phyloP scores from a whole-genome alignment of 1,140 invertebrate species.

The Drosophila auraria region DNA sequence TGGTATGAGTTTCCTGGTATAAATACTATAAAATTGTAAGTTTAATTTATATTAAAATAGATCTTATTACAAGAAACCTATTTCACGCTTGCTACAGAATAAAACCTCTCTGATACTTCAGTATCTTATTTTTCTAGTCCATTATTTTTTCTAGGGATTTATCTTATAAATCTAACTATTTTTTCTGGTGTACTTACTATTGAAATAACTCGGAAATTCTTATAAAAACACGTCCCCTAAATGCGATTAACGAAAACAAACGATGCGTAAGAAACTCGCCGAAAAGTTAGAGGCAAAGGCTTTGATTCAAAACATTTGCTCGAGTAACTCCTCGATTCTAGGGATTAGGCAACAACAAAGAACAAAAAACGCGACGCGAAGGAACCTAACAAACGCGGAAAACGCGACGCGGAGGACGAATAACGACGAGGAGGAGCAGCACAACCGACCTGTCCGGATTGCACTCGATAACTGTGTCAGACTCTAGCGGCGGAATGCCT shows the following conservation, averaged over 20 bases:
- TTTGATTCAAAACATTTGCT: constrained; percentile 32
- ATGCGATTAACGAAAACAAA: constrained; percentile 58
- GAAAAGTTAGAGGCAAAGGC: constrained; percentile 26
- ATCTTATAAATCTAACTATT: background rate
- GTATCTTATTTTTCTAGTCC: accelerated
- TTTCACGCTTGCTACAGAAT: accelerated
- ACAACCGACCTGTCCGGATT: constrained; percentile 84
- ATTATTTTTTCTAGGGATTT: too few species aligned
- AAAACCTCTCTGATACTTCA: background rate
- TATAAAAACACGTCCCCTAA: constrained; percentile 27
- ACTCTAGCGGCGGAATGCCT: constrained; percentile 68
- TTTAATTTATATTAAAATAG: background rate
- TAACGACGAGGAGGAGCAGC: constrained; percentile 19
- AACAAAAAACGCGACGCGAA: constrained; percentile 37
- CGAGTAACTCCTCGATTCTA: constrained; percentile 50
- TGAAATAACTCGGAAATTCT: constrained; percentile 7
- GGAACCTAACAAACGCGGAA: constrained; percentile 51
- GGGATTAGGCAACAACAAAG: constrained; percentile 55
- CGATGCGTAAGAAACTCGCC: constrained; percentile 29
- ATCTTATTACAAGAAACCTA: background rate
- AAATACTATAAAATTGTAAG: background rate
- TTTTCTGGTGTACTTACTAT: constrained; percentile 60
- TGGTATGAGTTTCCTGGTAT: too few species aligned
- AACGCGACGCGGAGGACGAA: constrained; percentile 60
- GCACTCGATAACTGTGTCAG: constrained; percentile 85